Evolutionary conservation across 1,140 invertebrate genomes (phyloP), one percentile per base, ranked within the genome.

Genomic region (Melitaea cinxia): DNA sequence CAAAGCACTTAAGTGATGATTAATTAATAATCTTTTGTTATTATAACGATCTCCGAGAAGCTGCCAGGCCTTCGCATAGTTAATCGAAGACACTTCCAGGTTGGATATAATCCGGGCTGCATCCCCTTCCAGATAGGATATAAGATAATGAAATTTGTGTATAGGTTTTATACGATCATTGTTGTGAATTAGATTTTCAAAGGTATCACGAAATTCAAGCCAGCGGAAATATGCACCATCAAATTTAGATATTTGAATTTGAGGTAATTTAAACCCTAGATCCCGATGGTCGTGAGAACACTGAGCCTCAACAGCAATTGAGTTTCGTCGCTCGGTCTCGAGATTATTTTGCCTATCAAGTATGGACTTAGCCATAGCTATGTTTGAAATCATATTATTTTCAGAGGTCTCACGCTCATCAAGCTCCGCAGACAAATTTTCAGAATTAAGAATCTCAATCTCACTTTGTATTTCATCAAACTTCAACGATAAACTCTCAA

Each of bases 31-130:
- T 10, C 28, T 4, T 23, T 33, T 50, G 12, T 60, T 60, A 37
- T 52, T 23, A 35, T 52, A 61, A 21, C 58, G 15, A 1, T 50
- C 45, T 21, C 30, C 24, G n/a, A 61, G 15, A 17, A 61, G n/a
- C 6, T 7, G 21, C 49, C 50, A 55, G 33, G 60, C 60, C n/a
- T 47, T 49, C 14, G n/a, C 15, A 19, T 63, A 63, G 26, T 63
- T 63, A 55, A 14, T n/a, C n/a, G n/a, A 6, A 33, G 50, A 35
- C 9, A 54, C 24, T 15, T 63, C 50, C 2, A 63, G 26, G 6
- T 54, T 55, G 12, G 28, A 19, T 12, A 61, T 61, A 2, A 39
- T 24, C 10, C 21, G n/a, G 1, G 49, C 47, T 12, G 59, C 59
- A 9, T 61, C 58, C 23, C 58, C 58, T 52, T 50, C 49, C 3